A percentile compares a stretch with the other conserved stretches of the same genome.
phyloP scores from a whole-genome alignment of 2,113 vertebrate species.

The Hyaena hyaena region DNA sequence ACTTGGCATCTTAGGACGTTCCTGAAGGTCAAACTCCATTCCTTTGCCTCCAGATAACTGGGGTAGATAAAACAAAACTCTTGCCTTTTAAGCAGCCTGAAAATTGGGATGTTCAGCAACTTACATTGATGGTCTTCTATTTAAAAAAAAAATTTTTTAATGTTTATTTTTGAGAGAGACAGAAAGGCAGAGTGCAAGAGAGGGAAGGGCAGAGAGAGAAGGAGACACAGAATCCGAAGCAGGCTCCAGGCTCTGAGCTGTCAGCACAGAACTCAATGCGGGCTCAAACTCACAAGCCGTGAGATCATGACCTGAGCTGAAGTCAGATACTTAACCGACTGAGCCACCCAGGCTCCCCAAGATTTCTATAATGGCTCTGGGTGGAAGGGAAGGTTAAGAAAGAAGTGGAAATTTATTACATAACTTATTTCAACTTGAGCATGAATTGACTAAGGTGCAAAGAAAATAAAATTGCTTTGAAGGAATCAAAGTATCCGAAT shows the following conservation, averaged over 20 bases:
- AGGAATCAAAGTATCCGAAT: background rate
- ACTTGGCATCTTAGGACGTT: background rate
- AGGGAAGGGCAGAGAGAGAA: too few species aligned
- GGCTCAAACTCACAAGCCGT: too few species aligned
- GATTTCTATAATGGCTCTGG: background rate
- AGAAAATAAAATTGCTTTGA: background rate
- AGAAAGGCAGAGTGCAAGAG: too few species aligned
- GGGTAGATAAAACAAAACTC: background rate
- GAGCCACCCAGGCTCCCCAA: too few species aligned
- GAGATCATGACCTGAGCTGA: too few species aligned
- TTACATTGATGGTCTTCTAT: background rate
- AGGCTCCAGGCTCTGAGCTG: too few species aligned
- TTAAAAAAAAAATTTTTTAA: too few species aligned
- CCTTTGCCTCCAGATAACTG: background rate
- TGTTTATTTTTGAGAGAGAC: too few species aligned
- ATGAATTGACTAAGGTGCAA: background rate
- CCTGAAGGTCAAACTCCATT: conserved; percentile 5
- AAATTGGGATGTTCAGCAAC: background rate
- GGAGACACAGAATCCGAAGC: too few species aligned
- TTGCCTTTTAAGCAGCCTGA: background rate
- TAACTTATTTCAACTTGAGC: background rate
- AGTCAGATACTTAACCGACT: too few species aligned
- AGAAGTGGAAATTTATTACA: background rate
- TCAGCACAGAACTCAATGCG: too few species aligned
- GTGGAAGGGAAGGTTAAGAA: background rate